Conservation (phyloP, 2,888 invertebrate species). For the Drosophila prostipennis region DNA sequence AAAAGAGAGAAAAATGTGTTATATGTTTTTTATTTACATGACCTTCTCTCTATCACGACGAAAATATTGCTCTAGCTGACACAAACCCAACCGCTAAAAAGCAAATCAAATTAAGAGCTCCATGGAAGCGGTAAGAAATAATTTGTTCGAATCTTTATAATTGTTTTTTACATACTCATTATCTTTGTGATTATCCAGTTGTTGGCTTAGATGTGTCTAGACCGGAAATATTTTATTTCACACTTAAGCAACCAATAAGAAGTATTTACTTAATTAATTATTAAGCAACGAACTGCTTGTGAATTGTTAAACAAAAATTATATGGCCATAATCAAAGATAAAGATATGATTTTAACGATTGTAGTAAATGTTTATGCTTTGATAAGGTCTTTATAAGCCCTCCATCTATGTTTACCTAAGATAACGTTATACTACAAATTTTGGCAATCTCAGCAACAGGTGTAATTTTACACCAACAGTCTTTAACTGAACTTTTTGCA, state of each 20-base stretch:
- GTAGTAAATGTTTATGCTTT: neutral
- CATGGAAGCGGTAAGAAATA: neutral
- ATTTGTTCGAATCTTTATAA: too few relatives aligned
- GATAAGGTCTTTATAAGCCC: neutral
- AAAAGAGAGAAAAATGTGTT: neutral
- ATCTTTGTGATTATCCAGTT: too few relatives aligned
- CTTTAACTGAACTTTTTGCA: constrained; percentile 13
- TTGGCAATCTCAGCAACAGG: neutral
- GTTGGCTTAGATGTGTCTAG: too few relatives aligned
- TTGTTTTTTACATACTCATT: neutral
- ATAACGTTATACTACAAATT: too few relatives aligned
- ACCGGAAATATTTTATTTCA: too few relatives aligned
- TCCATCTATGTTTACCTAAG: neutral
- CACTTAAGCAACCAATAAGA: neutral
- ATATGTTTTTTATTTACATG: too few relatives aligned
- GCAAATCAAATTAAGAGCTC: neutral
- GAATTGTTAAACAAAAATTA: too few relatives aligned
- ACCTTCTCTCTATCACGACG: neutral
- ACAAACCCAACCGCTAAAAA: neutral
- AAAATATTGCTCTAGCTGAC: neutral
- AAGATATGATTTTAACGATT: too few relatives aligned
- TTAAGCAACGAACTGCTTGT: too few relatives aligned
- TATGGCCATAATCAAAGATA: too few relatives aligned
- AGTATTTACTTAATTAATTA: too few relatives aligned
- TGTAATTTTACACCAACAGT: too few relatives aligned